Conservation (phyloP, 2,888 invertebrate genomes). For the Yponomeuta malinellus region DNA sequence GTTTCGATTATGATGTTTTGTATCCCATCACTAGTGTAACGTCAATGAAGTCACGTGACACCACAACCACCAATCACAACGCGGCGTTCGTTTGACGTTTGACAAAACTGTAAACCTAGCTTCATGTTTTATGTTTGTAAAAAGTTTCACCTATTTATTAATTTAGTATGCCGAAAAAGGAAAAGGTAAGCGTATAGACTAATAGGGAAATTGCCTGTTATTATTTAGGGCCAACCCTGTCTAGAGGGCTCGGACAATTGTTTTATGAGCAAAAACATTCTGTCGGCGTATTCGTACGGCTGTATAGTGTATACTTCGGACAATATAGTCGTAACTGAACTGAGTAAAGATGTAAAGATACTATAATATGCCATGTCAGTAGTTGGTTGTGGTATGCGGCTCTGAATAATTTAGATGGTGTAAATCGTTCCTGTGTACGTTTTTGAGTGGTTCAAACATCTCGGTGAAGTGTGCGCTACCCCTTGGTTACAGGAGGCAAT, state of each 20-base stretch:
- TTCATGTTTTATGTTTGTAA: slow-evolving; percentile 38
- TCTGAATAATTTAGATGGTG: slow-evolving; percentile 60
- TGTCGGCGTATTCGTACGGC: slow-evolving; percentile 41
- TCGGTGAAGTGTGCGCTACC: slow-evolving; percentile 56
- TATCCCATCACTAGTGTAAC: neutral
- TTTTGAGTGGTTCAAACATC: slow-evolving; percentile 46
- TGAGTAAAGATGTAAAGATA: slow-evolving; percentile 20
- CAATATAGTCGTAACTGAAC: slow-evolving; percentile 26
- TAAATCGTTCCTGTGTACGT: slow-evolving; percentile 33
- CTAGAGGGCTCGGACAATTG: neutral
- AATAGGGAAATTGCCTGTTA: neutral
- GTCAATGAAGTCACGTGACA: slow-evolving; percentile 46
- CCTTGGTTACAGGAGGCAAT: slow-evolving; percentile 70
- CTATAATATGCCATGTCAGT: slow-evolving; percentile 62
- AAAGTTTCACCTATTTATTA: slow-evolving; percentile 47
- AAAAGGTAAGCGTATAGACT: slow-evolving; percentile 45
- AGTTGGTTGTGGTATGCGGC: slow-evolving; percentile 61
- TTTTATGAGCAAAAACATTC: slow-evolving; percentile 24
- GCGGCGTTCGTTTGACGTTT: slow-evolving; percentile 26
- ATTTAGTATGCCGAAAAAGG: slow-evolving; percentile 52
- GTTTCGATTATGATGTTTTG: neutral
- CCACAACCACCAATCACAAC: slow-evolving; percentile 35
- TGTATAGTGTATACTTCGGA: slow-evolving; percentile 35
- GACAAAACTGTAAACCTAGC: slow-evolving; percentile 40
- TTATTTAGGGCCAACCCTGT: neutral